Base-by-base conservation (phyloP, 1,140 invertebrate genomes). In the Rhagoletis zephyria region DNA sequence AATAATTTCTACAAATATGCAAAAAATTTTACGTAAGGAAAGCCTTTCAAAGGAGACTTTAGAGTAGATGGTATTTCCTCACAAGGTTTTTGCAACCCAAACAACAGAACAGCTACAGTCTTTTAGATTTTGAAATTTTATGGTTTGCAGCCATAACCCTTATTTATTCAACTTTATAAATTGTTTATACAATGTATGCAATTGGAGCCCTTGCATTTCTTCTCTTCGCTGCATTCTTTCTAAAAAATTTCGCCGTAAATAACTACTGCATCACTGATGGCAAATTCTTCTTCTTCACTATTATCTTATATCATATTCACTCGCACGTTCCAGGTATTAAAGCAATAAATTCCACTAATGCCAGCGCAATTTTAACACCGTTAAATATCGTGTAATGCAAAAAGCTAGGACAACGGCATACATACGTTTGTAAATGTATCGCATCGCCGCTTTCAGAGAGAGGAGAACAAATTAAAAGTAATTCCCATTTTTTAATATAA, bases 341-440 rank as follows among this genome's bases (percentile, higher is more conserved):
- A 67, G 65, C 65, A 67, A 40, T 74, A 74, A 74, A 74, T 74
- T 74, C 67, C 67, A 74, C 48, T 74, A 74, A 74, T 74, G 42
- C 67, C 67, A 48, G 16, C 67, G 45, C 45, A 5, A 42, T 16
- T 74, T 14, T 48, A 48, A 74, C 45, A 48, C n/a, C n/a, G 42
- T 74, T 74, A 74, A 45, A 74, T 74, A 48, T 74, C 45, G 42
- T 74, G 16, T 14, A 3, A 48, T 4, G 67, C 67, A 40, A n/a
- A 45, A 48, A 74, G 40, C 7, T 12, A 48, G 45, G 67, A 42
- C 51, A 56, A 9, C 4, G 9, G 4, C 51, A 0, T 56, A 74
- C 45, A 74, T 74, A n/a, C 67, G 45, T 74, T 74, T 74, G 40
- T 74, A 10, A 67, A 48, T 40, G 67, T 16, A 40, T 12, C 64